A percentile compares a stretch with the other conserved stretches of the same genome.
These are phyloP conservation scores for Flabesymbios commensalis DNA, from an alignment of 2,888 invertebrate species.

Conservation along the genomic window DNA sequence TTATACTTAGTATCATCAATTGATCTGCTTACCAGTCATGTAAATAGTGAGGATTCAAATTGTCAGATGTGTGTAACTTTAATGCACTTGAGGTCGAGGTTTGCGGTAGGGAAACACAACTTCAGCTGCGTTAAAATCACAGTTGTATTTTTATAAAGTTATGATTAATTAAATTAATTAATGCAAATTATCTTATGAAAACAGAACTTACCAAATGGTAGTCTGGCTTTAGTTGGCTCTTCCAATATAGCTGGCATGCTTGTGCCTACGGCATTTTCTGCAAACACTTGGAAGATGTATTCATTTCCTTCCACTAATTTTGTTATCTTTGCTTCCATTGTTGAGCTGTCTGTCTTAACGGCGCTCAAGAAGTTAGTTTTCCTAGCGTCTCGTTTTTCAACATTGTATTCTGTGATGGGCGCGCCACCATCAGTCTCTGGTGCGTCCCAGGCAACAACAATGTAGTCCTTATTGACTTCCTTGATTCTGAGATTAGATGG, in stretches of 20 bases:
- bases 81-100: too few species aligned
- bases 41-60: too few species aligned
- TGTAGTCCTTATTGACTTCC: conserved; percentile 45
- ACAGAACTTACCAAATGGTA: conserved; percentile 24
- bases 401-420: conserved; percentile 59
- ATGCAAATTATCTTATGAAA: neutral
- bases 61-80: too few species aligned
- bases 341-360: neutral
- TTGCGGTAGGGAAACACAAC: too few species aligned
- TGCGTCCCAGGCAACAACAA: conserved; percentile 59
- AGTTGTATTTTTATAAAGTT: too few species aligned
- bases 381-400: conserved; percentile 23
- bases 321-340: conserved; percentile 33
- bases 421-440: conserved; percentile 60
- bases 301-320: conserved; percentile 46
- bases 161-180: neutral
- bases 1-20: too few species aligned
- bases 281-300: conserved; percentile 56
- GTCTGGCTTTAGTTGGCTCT: conserved; percentile 25
- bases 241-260: conserved; percentile 64
- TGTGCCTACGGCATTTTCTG: conserved; percentile 51
- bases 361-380: conserved; percentile 44
- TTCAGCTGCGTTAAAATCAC: too few species aligned
- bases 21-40: too few species aligned
- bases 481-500: conserved; percentile 46